Percentiles rank a stretch among this genome's conserved stretches.
Evolutionary conservation across 2,113 vertebrate genomes (phyloP).

Genomic region (Tringa solitaria): DNA sequence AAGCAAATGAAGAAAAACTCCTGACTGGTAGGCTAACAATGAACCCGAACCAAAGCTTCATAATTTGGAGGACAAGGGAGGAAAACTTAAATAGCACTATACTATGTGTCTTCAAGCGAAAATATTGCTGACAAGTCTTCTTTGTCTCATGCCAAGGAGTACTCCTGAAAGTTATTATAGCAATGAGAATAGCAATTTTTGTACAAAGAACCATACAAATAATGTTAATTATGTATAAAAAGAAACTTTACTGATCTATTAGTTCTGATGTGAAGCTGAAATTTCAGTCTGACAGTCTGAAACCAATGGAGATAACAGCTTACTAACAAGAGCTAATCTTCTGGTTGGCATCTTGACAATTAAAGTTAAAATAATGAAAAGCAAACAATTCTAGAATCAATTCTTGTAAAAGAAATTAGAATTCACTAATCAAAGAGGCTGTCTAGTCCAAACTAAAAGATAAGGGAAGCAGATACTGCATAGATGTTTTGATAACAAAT

Average conservation of each 20-base stretch:
- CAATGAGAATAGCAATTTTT: background rate
- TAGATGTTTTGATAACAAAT: background rate
- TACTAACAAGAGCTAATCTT: background rate
- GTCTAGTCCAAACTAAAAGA: background rate
- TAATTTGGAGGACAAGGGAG: background rate
- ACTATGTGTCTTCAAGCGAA: background rate
- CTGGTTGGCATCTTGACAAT: background rate
- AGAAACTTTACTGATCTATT: background rate
- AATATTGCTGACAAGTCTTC: background rate
- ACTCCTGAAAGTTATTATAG: background rate
- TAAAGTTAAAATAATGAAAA: background rate
- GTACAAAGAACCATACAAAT: background rate
- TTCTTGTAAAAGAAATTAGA: background rate
- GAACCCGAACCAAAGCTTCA: background rate
- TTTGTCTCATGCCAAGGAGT: rapidly evolving
- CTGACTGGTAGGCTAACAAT: background rate
- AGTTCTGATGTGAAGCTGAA: background rate
- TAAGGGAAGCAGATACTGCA: background rate
- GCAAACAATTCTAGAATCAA: background rate
- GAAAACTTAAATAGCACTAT: background rate
- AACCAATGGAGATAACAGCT: background rate
- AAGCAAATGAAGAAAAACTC: background rate
- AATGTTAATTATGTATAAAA: background rate
- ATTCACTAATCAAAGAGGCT: background rate
- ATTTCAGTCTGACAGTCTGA: background rate